A percentile compares a stretch with the other conserved stretches of the same genome.
Evolutionary conservation across 1,140 invertebrate genomes (phyloP).

Genomic region (Monomorium pharaonis): DNA sequence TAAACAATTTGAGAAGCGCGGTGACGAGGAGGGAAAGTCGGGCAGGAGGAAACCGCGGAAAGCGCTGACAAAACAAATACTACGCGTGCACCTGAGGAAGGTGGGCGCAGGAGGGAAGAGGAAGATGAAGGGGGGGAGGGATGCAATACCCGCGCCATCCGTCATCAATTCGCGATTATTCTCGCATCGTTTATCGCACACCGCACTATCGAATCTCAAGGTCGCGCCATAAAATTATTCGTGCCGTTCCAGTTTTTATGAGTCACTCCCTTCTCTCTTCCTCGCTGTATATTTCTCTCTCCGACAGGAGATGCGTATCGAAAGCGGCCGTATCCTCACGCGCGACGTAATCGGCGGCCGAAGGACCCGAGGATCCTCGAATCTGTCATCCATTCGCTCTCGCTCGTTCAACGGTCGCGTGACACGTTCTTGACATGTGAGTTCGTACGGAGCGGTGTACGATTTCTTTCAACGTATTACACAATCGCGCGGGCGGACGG

Average conservation of each 20-base stretch:
- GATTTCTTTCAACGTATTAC: not conserved
- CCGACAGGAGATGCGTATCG: not conserved
- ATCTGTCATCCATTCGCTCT: not conserved
- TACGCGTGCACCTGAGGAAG: not conserved
- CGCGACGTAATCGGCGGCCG: not conserved
- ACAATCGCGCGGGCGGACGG: not conserved
- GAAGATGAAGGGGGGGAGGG: too few relatives aligned
- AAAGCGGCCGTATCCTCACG: not conserved
- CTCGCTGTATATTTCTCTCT: not conserved
- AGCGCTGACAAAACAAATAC: not conserved
- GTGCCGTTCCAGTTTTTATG: constrained; percentile 46
- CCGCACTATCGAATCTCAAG: constrained; percentile 31
- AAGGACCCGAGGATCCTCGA: not conserved
- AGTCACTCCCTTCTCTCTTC: not conserved
- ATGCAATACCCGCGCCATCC: not conserved
- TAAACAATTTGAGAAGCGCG: not conserved
- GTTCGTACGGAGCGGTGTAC: not conserved
- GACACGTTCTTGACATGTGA: not conserved
- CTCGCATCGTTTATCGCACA: constrained; percentile 8
- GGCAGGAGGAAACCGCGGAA: not conserved
- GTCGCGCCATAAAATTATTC: constrained; percentile 43
- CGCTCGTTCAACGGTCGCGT: not conserved
- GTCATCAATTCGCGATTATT: not conserved
- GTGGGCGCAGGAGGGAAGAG: not conserved
- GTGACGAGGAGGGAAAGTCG: not conserved